Evolutionary conservation across 1,140 invertebrate species (phyloP), one percentile per base, ranked within the genome.

Genomic region (Leptestheria dahalacensis): DNA sequence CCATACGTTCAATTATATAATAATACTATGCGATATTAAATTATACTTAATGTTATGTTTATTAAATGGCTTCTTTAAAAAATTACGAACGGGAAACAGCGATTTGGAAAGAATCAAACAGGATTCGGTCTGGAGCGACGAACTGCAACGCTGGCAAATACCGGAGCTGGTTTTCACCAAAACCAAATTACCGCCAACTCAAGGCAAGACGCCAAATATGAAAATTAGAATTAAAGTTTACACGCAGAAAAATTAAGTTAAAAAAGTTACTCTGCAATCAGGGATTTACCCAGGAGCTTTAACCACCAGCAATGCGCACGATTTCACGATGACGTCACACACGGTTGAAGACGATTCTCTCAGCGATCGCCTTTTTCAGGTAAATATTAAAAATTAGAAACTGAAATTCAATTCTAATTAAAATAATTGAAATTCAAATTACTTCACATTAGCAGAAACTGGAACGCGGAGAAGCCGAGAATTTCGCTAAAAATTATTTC

Each of bases 81-180:
- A 10, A 59, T 50, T 65, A 71, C 72, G 6, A n/a, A n/a, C n/a
- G n/a, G n/a, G n/a, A n/a, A n/a, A n/a, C 57, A 79, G 79, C 60
- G 79, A 84, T 69, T 66, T 85, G 11, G 82, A 85, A 25, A 69
- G 72, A 54, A 78, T 90, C 11, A 81, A 83, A 68, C 72, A 77
- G 60, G 82, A 86, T 60, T 80, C 83, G 3, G 64, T 78, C 55
- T 91, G 86, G 85, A 82, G 84, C 69, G 87, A 89, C 62, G 85
- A 89, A 51, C 70, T 77, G 3, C 78, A 83, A 65, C 74, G 76
- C 60, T 91, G 87, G 83, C 75, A 76, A 63, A 65, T 91, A 57
- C 88, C 88, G 0, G 81, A 84, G 61, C 63, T 86, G 46, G 65
- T 74, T 0, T 71, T 80, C 1, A 70, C 76, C n/a, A 77, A 78